Base-by-base conservation (phyloP, 2,113 vertebrate genomes). In the Neoarius graeffei region DNA sequence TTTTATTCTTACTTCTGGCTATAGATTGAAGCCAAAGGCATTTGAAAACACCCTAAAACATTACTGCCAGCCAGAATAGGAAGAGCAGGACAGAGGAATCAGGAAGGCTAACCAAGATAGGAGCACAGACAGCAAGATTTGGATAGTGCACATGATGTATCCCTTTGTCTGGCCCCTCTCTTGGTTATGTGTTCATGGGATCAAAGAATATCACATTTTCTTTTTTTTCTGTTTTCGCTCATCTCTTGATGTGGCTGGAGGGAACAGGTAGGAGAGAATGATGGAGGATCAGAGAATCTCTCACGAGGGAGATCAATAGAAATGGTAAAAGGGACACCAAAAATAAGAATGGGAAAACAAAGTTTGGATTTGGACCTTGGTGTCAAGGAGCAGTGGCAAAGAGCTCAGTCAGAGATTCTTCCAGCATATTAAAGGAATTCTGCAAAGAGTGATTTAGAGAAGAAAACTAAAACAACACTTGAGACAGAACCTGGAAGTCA, bases 41-140 rank as follows among this genome's bases (percentile, higher is more conserved):
- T 92, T 93, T 94, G 94, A 94, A 93, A 94, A 56, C 62, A 66
- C 17, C 89, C 91, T 92, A 92, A 92, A 94, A 94, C 91, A 86
- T 67, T 42, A 90, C 87, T 76, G 89, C 91, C 56, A 88, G 92
- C 87, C 90, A 90, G 91, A 93, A 94, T 86, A 91, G 85, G 89
- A 85, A 88, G 91, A 93, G 90, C 89, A 83, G 88, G 88, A 89
- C 81, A 83, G 86, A 91, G 91, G 93, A 91, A 93, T 64, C n/a
- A 54, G 81, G 89, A 93, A 91, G 89, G 92, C 93, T 93, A 89
- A 76, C 27, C 60, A 30, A 57, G 35, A 64, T 64, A 76, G 7
- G 0, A 42, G 42, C 35, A 48, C 19, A 56, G 82, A 13, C 14
- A 25, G 48, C 20, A 54, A 77, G 48, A 54, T 77, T 14, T 77